Conservation (phyloP, 2,888 invertebrate species). For the Rotaria socialis region DNA sequence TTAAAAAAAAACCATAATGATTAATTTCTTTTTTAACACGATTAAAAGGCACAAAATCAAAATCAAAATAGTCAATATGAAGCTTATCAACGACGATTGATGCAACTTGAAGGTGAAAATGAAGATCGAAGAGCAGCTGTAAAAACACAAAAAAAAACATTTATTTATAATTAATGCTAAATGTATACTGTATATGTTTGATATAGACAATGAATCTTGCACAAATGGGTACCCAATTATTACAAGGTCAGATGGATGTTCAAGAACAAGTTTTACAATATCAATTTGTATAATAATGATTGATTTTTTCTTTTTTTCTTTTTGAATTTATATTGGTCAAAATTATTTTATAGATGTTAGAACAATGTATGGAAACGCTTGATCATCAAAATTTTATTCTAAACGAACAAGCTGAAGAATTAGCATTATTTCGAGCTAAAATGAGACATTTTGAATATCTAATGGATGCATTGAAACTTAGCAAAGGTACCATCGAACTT, state of each 20-base stretch:
- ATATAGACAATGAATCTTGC: background rate
- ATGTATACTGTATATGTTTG: background rate
- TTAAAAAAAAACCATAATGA: background rate
- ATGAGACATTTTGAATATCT: constrained; percentile 16
- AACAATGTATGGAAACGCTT: background rate
- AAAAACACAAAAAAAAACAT: background rate
- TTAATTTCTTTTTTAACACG: background rate
- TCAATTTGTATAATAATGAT: background rate
- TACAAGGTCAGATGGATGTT: constrained; percentile 8
- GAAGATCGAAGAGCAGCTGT: background rate
- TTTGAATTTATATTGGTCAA: background rate
- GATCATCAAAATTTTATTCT: background rate
- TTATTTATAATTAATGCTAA: no score
- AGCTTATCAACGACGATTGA: background rate
- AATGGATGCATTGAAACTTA: background rate
- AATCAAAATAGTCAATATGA: background rate
- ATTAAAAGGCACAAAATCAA: background rate
- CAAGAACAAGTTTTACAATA: constrained; percentile 8
- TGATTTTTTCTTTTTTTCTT: background rate
- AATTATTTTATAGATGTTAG: background rate
- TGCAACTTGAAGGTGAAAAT: background rate
- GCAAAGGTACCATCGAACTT: background rate
- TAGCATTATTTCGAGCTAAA: background rate
- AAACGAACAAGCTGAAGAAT: background rate
- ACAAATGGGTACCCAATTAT: background rate